These are phyloP conservation scores for Cettia cetti DNA, from an alignment of 2,113 vertebrate genomes.

Conservation along the genomic window DNA sequence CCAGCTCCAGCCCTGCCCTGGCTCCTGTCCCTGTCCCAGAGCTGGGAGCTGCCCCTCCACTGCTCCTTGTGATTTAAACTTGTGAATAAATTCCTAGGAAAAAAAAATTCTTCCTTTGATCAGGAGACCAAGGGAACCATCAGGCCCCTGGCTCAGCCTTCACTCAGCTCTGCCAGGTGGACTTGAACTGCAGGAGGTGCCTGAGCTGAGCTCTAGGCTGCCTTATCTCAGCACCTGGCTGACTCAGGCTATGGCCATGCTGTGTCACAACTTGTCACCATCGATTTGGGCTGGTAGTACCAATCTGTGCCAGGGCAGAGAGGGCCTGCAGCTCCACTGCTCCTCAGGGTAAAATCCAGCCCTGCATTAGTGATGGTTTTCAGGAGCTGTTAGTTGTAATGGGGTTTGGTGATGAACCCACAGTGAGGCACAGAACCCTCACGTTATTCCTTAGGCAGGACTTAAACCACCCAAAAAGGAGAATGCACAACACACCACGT, in stretches of 20 bases:
- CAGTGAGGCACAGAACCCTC: background rate
- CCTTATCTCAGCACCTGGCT: background rate
- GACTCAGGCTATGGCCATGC: background rate
- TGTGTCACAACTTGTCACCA: background rate
- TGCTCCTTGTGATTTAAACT: background rate
- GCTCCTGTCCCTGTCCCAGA: background rate
- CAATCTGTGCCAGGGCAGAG: background rate
- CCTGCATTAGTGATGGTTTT: background rate
- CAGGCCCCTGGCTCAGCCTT: background rate
- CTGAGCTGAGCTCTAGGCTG: background rate
- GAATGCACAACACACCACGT: fast-evolving
- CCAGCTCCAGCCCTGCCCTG: background rate
- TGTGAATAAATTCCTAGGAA: background rate
- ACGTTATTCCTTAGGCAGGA: background rate
- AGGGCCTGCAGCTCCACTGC: background rate
- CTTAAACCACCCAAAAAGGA: background rate
- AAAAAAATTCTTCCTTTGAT: background rate
- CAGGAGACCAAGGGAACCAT: background rate
- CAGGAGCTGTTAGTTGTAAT: background rate
- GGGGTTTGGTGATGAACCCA: background rate
- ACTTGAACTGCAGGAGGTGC: background rate
- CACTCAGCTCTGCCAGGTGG: background rate
- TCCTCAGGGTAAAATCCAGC: conserved; percentile 5
- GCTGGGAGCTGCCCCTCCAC: background rate
- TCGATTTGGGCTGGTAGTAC: background rate